phyloP scores from a whole-genome alignment of 30 jellyfish, hydroid and myxozoan genomes.

The Aurelia sp. region DNA sequence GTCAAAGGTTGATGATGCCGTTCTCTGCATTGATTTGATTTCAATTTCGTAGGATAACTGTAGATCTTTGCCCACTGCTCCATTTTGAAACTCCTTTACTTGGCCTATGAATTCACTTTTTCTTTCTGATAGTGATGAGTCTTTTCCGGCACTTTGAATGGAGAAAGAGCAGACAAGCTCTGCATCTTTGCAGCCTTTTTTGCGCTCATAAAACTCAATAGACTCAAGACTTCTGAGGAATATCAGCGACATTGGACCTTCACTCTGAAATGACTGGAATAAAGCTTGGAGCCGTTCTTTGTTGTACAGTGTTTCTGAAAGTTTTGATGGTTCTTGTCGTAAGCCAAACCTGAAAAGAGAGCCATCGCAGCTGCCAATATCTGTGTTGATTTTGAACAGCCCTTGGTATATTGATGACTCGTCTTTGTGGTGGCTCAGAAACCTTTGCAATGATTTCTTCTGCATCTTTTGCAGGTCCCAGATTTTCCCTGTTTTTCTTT shows the following conservation, averaged over 20 bases:
- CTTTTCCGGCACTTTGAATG: not conserved
- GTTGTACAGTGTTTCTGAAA: constrained; percentile 37
- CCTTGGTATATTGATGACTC: constrained; percentile 2
- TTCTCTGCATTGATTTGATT: not conserved
- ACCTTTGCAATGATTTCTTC: not conserved
- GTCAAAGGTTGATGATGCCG: not conserved
- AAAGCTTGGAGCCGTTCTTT: not conserved
- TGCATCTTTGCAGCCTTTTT: constrained; percentile 16
- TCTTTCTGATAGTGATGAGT: not conserved
- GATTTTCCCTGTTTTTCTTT: constrained; percentile 26
- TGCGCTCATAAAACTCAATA: constrained; percentile 35
- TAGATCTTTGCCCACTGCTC: not conserved
- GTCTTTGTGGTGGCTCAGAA: constrained; percentile 1
- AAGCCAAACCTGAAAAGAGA: constrained; percentile 43
- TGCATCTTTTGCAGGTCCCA: constrained; percentile 10
- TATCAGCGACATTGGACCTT: constrained; percentile 51
- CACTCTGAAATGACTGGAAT: constrained; percentile 34
- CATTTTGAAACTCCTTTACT: not conserved
- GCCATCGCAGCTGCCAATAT: constrained; percentile 51
- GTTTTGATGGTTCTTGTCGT: constrained; percentile 41
- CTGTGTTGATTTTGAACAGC: constrained; percentile 7
- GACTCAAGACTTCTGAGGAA: constrained; percentile 30
- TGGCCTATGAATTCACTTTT: not conserved
- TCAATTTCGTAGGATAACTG: not conserved
- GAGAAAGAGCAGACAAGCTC: constrained; percentile 25